These are phyloP conservation scores for Dendrolimus punctatus DNA, from an alignment of 1,140 invertebrate genomes.

Conservation along the genomic window DNA sequence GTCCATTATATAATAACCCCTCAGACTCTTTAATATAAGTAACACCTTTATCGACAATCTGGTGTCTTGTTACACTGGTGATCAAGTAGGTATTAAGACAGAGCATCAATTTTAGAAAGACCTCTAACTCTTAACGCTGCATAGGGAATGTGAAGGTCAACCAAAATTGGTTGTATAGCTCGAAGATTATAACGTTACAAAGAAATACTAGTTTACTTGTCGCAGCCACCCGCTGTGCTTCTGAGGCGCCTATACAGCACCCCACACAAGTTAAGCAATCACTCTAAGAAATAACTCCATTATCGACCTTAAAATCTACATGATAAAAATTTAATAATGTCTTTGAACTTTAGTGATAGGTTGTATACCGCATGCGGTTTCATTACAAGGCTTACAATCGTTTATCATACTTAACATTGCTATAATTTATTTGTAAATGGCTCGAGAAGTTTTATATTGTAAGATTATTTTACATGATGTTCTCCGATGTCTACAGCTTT, in stretches of 20 bases:
- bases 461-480: slow-evolving; percentile 58
- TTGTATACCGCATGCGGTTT: slow-evolving; percentile 54
- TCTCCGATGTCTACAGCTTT: slow-evolving; percentile 42
- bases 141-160: slow-evolving; percentile 26
- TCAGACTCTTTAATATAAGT: not conserved
- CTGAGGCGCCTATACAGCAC: slow-evolving; percentile 45
- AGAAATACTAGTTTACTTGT: slow-evolving; percentile 60
- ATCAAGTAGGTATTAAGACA: too few relatives aligned
- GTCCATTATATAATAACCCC: slow-evolving; percentile 32
- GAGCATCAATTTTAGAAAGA: too few relatives aligned
- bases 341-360: slow-evolving; percentile 28
- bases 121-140: slow-evolving; percentile 1
- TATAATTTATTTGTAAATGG: slow-evolving; percentile 65
- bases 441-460: slow-evolving; percentile 55
- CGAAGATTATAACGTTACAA: slow-evolving; percentile 62
- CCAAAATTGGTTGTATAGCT: slow-evolving; percentile 43
- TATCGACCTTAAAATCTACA: slow-evolving; percentile 31
- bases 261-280: slow-evolving; percentile 36
- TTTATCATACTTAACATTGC: slow-evolving; percentile 70
- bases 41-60: too few relatives aligned
- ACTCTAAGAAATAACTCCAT: slow-evolving; percentile 25
- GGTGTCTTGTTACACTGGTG: too few relatives aligned
- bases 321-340: slow-evolving; percentile 20
- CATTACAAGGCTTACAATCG: slow-evolving; percentile 62
- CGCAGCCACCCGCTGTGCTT: slow-evolving; percentile 57